A percentile compares a stretch with the other conserved stretches of the same genome.
Conservation (phyloP, 2,113 vertebrate species). For the Formicarius rufipectus region DNA sequence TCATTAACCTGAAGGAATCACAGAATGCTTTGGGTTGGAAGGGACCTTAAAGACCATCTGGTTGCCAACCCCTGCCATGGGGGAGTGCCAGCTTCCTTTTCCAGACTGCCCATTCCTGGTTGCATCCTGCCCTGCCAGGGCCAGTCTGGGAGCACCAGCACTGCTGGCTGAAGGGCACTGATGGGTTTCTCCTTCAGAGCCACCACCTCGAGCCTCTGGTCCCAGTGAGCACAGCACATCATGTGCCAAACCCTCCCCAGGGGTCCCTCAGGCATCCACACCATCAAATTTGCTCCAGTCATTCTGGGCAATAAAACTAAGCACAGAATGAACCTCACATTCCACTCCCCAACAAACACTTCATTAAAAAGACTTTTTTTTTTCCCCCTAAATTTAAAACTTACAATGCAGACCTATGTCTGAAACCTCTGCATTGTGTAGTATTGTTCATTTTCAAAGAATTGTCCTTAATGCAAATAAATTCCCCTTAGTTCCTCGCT, state of each 20-base stretch:
- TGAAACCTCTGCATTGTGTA: neutral
- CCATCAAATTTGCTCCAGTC: neutral
- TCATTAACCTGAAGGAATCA: neutral
- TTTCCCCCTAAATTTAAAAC: too few relatives aligned
- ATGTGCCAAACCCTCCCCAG: rapidly evolving
- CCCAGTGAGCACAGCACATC: rapidly evolving
- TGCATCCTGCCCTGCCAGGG: neutral
- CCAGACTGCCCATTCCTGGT: neutral
- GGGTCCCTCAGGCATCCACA: rapidly evolving
- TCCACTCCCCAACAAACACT: neutral
- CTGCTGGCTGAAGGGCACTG: neutral
- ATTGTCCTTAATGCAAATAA: neutral
- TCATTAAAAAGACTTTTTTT: neutral
- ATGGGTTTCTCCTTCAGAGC: neutral
- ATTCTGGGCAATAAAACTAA: neutral
- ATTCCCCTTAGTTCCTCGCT: neutral
- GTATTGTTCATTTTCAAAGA: neutral
- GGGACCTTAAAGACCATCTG: neutral
- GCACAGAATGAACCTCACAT: neutral
- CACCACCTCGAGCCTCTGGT: too few relatives aligned
- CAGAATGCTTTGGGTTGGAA: neutral
- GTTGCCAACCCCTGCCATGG: neutral
- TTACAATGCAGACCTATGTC: neutral
- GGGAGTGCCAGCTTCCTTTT: neutral
- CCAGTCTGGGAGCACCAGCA: neutral